Evolutionary conservation across 2,888 invertebrate species (phyloP).

Genomic region (Acanthopleura granulata): DNA sequence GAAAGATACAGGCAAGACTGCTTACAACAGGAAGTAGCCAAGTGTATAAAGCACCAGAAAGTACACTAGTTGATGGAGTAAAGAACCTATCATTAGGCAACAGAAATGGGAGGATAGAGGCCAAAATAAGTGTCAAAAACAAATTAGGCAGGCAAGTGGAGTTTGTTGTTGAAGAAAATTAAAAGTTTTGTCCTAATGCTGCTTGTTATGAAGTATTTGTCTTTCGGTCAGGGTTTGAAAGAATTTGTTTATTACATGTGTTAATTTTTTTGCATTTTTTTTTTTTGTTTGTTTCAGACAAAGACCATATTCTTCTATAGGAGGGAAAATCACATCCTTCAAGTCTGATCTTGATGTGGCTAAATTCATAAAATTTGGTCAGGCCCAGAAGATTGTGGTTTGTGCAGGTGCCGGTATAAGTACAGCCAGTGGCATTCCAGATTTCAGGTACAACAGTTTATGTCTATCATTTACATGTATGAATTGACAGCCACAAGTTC

Average conservation of each 20-base stretch:
- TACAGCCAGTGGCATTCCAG: slow-evolving; percentile 72
- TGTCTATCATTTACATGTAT: too few relatives aligned
- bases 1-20: slow-evolving; percentile 36
- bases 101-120: slow-evolving; percentile 28
- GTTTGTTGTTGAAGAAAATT: background rate
- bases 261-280: too few relatives aligned
- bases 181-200: too few relatives aligned
- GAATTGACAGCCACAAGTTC: too few relatives aligned
- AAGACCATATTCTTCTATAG: too few relatives aligned
- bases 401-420: slow-evolving; percentile 72
- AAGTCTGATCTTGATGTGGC: slow-evolving; percentile 31
- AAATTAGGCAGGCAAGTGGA: background rate
- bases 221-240: too few relatives aligned
- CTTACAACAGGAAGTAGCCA: slow-evolving; percentile 50
- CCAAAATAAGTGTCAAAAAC: slow-evolving; percentile 26
- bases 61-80: slow-evolving; percentile 39
- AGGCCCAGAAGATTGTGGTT: slow-evolving; percentile 67
- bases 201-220: too few relatives aligned
- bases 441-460: slow-evolving; percentile 67
- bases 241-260: too few relatives aligned
- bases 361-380: slow-evolving; percentile 44
- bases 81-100: slow-evolving; percentile 37
- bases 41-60: slow-evolving; percentile 51
- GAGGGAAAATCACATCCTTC: background rate
- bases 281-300: too few relatives aligned